phyloP scores from a whole-genome alignment of 2,797 vertebrate species.

The Sarcoramphus papa region DNA sequence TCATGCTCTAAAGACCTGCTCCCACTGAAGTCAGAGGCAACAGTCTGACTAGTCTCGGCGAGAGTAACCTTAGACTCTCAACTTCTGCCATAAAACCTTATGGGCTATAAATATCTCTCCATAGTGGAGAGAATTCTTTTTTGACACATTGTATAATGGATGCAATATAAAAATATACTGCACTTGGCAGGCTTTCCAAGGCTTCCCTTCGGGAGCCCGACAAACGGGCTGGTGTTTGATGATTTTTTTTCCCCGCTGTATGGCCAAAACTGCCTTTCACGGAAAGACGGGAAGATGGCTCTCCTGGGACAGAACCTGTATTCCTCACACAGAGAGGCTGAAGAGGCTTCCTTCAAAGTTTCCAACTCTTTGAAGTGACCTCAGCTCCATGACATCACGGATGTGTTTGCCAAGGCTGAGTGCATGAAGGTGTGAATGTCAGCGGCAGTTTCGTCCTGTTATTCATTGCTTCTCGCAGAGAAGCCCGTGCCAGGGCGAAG shows the following conservation, averaged over 20 bases:
- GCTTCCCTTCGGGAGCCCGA: conserved; percentile 4
- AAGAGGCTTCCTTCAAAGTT: neutral
- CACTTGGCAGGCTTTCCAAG: neutral
- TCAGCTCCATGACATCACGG: neutral
- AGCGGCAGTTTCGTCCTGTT: neutral
- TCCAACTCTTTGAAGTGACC: neutral
- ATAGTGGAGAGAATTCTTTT: neutral
- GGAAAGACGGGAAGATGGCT: neutral
- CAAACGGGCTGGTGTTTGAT: neutral
- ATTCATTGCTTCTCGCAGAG: neutral
- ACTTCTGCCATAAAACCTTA: neutral
- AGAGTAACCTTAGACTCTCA: neutral
- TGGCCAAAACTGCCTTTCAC: neutral
- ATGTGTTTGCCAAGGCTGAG: neutral
- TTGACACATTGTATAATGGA: conserved; percentile 26
- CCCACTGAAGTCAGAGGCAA: neutral
- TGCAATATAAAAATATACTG: neutral
- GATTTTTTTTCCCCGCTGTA: neutral
- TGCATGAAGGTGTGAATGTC: neutral
- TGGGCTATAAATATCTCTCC: neutral
- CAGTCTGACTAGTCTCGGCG: neutral
- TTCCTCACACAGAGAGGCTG: neutral
- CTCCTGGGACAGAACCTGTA: neutral
- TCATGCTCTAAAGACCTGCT: neutral
- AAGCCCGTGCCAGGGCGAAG: neutral